Evolutionary conservation across 2,797 vertebrate species (phyloP), one percentile per base, ranked within the genome.

Genomic region (Chelon labrosus): DNA sequence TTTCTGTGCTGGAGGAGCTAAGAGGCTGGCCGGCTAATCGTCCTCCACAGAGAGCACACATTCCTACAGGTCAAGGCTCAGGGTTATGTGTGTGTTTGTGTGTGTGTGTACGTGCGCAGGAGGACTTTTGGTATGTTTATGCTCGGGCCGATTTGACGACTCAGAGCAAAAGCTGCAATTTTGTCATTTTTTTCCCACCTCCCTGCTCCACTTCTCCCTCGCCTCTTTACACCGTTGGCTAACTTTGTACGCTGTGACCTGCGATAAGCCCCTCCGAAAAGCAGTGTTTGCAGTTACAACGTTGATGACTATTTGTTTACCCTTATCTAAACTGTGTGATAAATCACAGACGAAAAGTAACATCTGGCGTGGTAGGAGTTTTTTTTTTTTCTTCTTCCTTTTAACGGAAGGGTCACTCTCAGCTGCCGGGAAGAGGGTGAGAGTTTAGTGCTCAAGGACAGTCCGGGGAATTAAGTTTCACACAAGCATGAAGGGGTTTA

Each of bases 271-370:
- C 12, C 49, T 77, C 55, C 64, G 86, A 89, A 92, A 89, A 91
- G 91, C 84, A 59, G 86, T 82, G 90, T 92, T 93, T 89, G 88
- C 88, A 78, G 85, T 93, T 93, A 91, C 91, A 90, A 92, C 89
- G 86, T 79, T 85, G 88, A 91, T 92, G 90, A 93, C 90, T 90
- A 89, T 94, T 94, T 93, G 91, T 94, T 94, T 94, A 90, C 89
- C 82, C 85, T 91, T 85, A 92, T 92, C 85, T 87, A 85, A 89
- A 88, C 83, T 44, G 54, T 53, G 49, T 50, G 75, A 92, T 94
- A 89, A 92, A 92, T 93, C 93, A 91, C 81, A 44, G 68, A 61
- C 31, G 75, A 88, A 79, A 80, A 80, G 73, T 57, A 94, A 93
- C 94, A 94, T 91, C 93, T 94, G 92, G 90, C n/a, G 44, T 42